Conservation (phyloP, 1,140 invertebrate species). For the Eulimnadia texana region DNA sequence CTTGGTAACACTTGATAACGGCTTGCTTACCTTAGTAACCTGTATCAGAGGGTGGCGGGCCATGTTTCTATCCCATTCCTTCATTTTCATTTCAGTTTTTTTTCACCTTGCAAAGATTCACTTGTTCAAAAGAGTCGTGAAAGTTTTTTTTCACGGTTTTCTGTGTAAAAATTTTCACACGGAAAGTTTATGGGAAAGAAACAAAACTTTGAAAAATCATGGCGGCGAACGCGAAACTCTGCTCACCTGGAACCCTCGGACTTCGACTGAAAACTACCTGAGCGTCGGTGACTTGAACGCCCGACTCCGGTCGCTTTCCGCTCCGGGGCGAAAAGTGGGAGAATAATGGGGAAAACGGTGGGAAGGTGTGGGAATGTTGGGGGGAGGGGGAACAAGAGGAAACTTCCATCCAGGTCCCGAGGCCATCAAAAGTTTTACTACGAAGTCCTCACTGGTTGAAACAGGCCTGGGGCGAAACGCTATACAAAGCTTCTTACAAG, state of each 20-base stretch:
- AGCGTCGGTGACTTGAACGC: background rate
- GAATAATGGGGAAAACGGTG: too few species aligned
- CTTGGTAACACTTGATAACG: background rate
- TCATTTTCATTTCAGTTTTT: background rate
- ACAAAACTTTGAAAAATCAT: too few species aligned
- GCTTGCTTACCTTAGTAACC: conserved; percentile 12
- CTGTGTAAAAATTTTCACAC: too few species aligned
- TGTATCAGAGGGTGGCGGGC: conserved; percentile 14
- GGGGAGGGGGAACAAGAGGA: background rate
- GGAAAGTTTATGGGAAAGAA: too few species aligned
- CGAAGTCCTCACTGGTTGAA: background rate
- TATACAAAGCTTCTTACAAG: background rate
- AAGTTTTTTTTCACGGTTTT: too few species aligned
- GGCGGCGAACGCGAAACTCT: background rate
- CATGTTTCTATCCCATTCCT: conserved; percentile 13
- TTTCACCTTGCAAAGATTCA: background rate
- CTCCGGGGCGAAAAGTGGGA: too few species aligned
- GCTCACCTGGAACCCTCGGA: background rate
- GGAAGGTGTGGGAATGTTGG: too few species aligned
- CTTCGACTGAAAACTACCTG: background rate
- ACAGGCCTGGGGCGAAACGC: background rate
- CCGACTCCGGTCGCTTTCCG: too few species aligned
- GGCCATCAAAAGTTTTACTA: background rate
- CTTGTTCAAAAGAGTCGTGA: too few species aligned
- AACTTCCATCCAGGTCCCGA: background rate